Base-by-base conservation (phyloP, 2,113 vertebrate genomes). In the Takifugu flavidus region DNA sequence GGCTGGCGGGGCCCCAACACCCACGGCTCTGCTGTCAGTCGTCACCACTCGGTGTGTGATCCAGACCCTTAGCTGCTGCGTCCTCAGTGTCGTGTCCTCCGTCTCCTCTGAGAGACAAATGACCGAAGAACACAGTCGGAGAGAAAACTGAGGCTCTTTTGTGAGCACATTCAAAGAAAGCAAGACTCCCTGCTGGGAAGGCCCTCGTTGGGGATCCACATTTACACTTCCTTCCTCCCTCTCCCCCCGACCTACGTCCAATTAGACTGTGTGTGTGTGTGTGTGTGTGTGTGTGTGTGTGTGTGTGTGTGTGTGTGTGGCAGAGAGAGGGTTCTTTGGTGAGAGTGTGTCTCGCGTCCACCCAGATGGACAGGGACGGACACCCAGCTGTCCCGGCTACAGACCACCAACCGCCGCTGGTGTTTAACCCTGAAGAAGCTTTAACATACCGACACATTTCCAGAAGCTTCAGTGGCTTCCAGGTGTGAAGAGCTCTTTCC, bases 231-330 rank as follows among this genome's bases (percentile, higher is more conserved):
- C 77, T 58, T 55, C 49, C 74, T 62, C 72, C 44, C 20, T 78
- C 70, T 80, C 34, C 64, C 67, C 70, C 75, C 67, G 72, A 63
- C 83, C 74, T 26, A 58, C 78, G 86, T 80, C 86, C 88, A 91
- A 91, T 91, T 91, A 91, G 84, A 84, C 83, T 78, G 79, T 10
- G 1, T 3, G 29, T 39, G 34, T 39, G 34, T 39, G 34, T 82
- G 86, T 79, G 80, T 80, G 60, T 68, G 70, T 70, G 73, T 89
- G 82, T 80, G 89, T 20, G 74, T 87, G 78, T 81, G 72, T 65
- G 73, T 59, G 39, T 51, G 28, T 20, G 56, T 67, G 49, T 67
- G 44, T 54, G n/a, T 56, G 26, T 70, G 65, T 70, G 74, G 72
- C 34, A 66, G 50, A 57, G 55, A 78, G 88, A 91, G 90, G 89